These are phyloP conservation scores for Scaptomyza graminum DNA, from an alignment of 1,140 invertebrate species.

Conservation along the genomic window DNA sequence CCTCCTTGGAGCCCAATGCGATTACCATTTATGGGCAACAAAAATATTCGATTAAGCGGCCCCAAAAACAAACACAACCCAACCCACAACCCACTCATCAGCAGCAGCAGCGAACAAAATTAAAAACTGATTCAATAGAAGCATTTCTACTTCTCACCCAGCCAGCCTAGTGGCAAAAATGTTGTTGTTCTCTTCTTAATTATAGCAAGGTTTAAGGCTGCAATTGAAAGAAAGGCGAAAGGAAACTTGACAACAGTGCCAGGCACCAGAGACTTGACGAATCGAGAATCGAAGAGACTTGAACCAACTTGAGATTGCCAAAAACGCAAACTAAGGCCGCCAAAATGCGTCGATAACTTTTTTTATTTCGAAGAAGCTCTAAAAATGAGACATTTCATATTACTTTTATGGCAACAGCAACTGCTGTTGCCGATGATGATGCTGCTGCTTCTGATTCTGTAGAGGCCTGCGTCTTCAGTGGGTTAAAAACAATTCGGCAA, in stretches of 20 bases:
- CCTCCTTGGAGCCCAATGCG: slow-evolving; percentile 10
- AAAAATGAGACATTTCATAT: slow-evolving; percentile 82
- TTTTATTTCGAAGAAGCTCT: slow-evolving; percentile 80
- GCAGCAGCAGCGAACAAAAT: slow-evolving; percentile 29
- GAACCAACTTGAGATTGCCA: slow-evolving; percentile 20
- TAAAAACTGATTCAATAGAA: slow-evolving; percentile 20
- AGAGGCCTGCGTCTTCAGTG: slow-evolving; percentile 40
- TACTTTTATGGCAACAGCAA: slow-evolving; percentile 78
- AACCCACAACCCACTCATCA: slow-evolving; percentile 30
- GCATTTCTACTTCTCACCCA: not conserved
- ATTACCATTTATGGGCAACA: slow-evolving; percentile 81
- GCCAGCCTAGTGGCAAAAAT: not conserved
- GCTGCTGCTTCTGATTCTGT: not conserved
- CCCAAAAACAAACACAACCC: slow-evolving; percentile 40
- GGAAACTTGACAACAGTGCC: not conserved
- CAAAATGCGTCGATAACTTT: slow-evolving; percentile 78
- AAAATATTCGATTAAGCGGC: slow-evolving; percentile 72
- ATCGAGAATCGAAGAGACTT: not conserved
- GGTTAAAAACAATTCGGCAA: slow-evolving; percentile 77
- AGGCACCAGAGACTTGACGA: slow-evolving; percentile 1
- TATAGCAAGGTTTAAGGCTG: not conserved
- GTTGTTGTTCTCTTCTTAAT: not conserved
- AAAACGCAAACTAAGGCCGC: slow-evolving; percentile 29
- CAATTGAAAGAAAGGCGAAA: not conserved
- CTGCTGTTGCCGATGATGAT: slow-evolving; percentile 40